Evolutionary conservation across 1,140 invertebrate genomes (phyloP).

Genomic region (Drosophila novamexicana): DNA sequence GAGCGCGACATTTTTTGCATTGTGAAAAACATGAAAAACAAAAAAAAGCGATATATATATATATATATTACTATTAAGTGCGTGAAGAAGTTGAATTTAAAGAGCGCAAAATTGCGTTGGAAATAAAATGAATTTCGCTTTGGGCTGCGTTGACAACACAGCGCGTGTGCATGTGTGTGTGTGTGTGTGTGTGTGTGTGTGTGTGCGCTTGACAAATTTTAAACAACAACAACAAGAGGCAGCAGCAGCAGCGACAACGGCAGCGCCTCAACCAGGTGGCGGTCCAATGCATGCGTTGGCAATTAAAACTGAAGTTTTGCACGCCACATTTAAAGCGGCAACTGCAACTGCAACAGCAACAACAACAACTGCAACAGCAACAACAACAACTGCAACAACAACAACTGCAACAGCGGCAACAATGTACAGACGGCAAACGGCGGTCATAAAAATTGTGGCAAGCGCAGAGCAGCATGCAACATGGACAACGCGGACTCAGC

Average conservation of each 20-base stretch:
- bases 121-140: not conserved
- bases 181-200: not conserved
- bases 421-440: conserved; percentile 73
- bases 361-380: conserved; percentile 13
- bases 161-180: not conserved
- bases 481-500: conserved; percentile 58
- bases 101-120: not conserved
- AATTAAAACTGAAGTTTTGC: conserved; percentile 82
- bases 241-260: not conserved
- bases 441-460: conserved; percentile 76
- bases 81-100: not conserved
- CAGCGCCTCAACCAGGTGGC: conserved; percentile 47
- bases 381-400: conserved; percentile 20
- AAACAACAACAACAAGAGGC: conserved; percentile 21
- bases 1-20: conserved; percentile 34
- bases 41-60: not conserved
- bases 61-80: not conserved
- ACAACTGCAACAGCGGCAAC: conserved; percentile 50
- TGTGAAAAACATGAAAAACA: conserved; percentile 21
- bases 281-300: conserved; percentile 78
- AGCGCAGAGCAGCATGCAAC: conserved; percentile 45
- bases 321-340: conserved; percentile 78
- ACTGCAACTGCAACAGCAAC: conserved; percentile 46
- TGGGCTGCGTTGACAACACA: conserved; percentile 3
- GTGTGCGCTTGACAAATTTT: conserved; percentile 64